Evolutionary conservation across 1,140 invertebrate genomes (phyloP), one percentile per base, ranked within the genome.

Genomic region (Contarinia nasturtii): DNA sequence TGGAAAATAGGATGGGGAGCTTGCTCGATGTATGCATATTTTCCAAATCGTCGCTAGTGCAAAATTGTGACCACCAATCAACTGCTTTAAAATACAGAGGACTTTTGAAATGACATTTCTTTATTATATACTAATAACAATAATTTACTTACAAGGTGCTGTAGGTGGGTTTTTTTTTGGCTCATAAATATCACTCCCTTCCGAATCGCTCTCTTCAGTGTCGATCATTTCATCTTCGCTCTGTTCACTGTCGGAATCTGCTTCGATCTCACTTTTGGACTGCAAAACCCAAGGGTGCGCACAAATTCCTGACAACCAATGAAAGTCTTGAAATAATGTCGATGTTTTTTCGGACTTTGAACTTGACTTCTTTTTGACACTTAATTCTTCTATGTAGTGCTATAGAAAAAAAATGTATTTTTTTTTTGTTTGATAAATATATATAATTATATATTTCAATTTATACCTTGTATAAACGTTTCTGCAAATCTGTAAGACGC

Each of bases 401-500:
- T 8, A n/a, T 36, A n/a, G n/a, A 10, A 10, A n/a, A 8, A 36
- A 10, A 36, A n/a, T n/a, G n/a, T n/a, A n/a, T n/a, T 36, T n/a
- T 36, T 36, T 36, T 36, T 40, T 18, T 40, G 17, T 18, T 10
- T 15, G 17, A 18, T 4, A 40, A 7, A 40, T 15, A 40, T 40
- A 40, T 7, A 40, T 5, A n/a, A 18, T 14, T 3, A 27, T 10
- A 27, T 5, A 10, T 40, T 12, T 4, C 14, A 40, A 7, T 5
- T 15, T 12, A n/a, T 15, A 40, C 61, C 44, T 63, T 58, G 51
- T 70, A 69, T n/a, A 98, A 63, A 54, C 83, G 74, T 12, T 82
- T 74, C 67, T 98, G 95, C 0, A 86, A 58, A 12, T 85, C 78
- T 0, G 83, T 77, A 8, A 97, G 63, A 33, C 80, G 77, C 1